phyloP scores from a whole-genome alignment of 2,797 vertebrate genomes.

The Apodemus agrarius region DNA sequence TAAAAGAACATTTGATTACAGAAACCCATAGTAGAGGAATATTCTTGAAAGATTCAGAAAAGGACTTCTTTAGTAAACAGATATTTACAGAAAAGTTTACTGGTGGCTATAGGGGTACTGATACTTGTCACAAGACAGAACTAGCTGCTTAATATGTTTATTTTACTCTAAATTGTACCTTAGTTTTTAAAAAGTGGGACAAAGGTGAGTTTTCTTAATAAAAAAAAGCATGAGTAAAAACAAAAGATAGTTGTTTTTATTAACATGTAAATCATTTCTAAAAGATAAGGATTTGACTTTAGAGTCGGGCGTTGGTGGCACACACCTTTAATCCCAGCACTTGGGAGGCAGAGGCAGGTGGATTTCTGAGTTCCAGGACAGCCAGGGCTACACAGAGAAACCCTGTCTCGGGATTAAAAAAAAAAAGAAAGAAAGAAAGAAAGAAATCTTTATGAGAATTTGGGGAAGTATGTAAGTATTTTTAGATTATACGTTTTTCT shows the following conservation, averaged over 20 bases:
- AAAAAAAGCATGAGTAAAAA: constrained; percentile 2
- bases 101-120: background rate
- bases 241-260: constrained; percentile 16
- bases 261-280: constrained; percentile 50
- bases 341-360: too few relatives aligned
- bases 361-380: too few relatives aligned
- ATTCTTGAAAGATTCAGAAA: background rate
- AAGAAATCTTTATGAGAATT: constrained; percentile 45
- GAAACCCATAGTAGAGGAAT: background rate
- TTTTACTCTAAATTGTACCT: constrained; percentile 33
- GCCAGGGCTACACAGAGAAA: too few relatives aligned
- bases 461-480: background rate
- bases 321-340: too few relatives aligned
- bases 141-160: constrained; percentile 8
- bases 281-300: constrained; percentile 29
- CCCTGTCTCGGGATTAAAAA: too few relatives aligned
- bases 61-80: background rate
- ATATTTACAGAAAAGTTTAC: constrained; percentile 29
- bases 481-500: constrained; percentile 13
- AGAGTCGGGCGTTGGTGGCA: too few relatives aligned
- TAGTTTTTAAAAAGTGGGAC: constrained; percentile 15
- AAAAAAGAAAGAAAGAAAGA: too few relatives aligned
- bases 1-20: constrained; percentile 11
- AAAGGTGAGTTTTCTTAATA: constrained; percentile 40
- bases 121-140: background rate